phyloP scores from a whole-genome alignment of 2,888 invertebrate species.

The Macropis europaea region DNA sequence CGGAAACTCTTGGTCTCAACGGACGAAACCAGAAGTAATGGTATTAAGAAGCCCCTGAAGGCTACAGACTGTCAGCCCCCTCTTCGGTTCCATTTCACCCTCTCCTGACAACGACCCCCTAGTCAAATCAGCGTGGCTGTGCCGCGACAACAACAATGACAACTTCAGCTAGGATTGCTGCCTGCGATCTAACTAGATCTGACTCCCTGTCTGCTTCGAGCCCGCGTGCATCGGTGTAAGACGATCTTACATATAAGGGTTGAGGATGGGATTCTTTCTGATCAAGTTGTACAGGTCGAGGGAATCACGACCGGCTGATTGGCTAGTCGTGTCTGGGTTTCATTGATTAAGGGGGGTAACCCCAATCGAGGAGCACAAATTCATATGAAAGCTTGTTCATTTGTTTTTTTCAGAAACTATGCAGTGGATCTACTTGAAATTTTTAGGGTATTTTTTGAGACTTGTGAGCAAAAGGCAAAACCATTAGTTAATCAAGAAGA shows the following conservation, averaged over 20 bases:
- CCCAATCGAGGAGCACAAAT: too few relatives aligned
- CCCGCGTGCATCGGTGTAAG: slow-evolving; percentile 42
- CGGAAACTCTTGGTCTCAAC: slow-evolving; percentile 41
- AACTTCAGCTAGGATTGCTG: slow-evolving; percentile 54
- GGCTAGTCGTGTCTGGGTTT: slow-evolving; percentile 16
- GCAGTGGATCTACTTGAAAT: too few relatives aligned
- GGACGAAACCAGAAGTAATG: slow-evolving; percentile 74
- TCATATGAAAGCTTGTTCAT: too few relatives aligned
- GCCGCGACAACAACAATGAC: slow-evolving; percentile 46
- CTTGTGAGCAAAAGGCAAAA: too few relatives aligned
- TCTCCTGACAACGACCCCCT: slow-evolving; percentile 62
- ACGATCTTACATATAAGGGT: slow-evolving; percentile 69
- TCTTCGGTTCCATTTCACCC: slow-evolving; percentile 59
- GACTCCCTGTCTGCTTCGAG: slow-evolving; percentile 49
- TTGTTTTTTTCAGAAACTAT: too few relatives aligned
- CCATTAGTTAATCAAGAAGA: too few relatives aligned
- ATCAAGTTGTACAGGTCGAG: slow-evolving; percentile 19
- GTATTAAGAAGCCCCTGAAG: slow-evolving; percentile 77
- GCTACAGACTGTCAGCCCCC: slow-evolving; percentile 67
- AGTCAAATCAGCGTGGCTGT: slow-evolving; percentile 41
- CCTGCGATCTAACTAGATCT: slow-evolving; percentile 73
- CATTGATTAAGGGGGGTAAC: too few relatives aligned
- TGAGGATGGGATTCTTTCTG: slow-evolving; percentile 43
- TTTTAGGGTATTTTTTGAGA: too few relatives aligned
- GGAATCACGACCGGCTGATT: slow-evolving; percentile 26